Evolutionary conservation across 2,113 vertebrate species (phyloP).

Genomic region (Gymnorhina tibicen): DNA sequence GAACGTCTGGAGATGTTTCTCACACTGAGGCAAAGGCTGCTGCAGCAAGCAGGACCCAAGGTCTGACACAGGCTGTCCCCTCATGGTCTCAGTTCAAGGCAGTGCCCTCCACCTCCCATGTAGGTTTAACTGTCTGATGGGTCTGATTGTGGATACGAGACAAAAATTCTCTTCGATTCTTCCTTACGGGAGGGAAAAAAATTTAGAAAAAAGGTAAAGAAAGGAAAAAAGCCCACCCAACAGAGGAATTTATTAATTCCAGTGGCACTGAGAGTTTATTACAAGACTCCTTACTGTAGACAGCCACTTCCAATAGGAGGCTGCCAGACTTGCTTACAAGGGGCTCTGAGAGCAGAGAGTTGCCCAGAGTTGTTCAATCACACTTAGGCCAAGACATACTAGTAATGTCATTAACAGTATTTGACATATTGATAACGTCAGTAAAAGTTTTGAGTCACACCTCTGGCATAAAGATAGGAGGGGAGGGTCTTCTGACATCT

Average conservation of each 20-base stretch:
- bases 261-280: background rate
- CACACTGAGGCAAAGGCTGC: background rate
- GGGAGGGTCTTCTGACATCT: background rate
- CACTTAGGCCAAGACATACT: background rate
- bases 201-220: too few species aligned
- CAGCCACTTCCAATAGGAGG: background rate
- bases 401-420: background rate
- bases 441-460: background rate
- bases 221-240: background rate
- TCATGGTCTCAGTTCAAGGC: background rate
- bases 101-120: background rate
- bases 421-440: background rate
- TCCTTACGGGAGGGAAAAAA: background rate
- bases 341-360: background rate
- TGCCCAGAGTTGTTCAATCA: background rate
- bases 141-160: background rate
- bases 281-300: background rate
- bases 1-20: background rate
- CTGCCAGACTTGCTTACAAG: background rate
- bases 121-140: background rate
- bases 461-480: background rate
- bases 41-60: background rate
- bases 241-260: background rate
- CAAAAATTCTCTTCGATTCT: background rate
- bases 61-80: background rate